Evolutionary conservation across 2,888 invertebrate species (phyloP).

Genomic region (Monopis laevigella): DNA sequence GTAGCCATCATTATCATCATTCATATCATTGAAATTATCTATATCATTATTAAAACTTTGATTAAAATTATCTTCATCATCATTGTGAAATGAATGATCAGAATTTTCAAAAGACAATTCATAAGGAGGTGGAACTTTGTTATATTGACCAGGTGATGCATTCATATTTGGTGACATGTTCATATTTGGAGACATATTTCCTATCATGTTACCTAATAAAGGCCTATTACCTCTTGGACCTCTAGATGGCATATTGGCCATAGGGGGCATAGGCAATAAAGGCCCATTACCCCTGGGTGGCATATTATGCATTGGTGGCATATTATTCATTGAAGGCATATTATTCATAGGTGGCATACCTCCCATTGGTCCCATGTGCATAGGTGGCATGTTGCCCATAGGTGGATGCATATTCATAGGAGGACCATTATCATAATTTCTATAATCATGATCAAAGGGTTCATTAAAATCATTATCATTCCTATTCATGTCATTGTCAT

Average conservation of each 20-base stretch:
- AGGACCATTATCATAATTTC: conserved; percentile 34
- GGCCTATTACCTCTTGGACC: background rate
- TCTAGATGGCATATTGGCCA: background rate
- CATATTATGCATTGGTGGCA: conserved; percentile 24
- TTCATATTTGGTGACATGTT: background rate
- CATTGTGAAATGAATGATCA: conserved; percentile 39
- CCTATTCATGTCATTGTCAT: conserved; percentile 35
- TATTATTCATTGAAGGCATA: conserved; percentile 26
- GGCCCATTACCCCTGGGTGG: conserved; percentile 26
- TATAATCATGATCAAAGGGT: conserved; percentile 33
- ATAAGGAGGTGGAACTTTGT: conserved; percentile 41
- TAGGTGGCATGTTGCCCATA: conserved; percentile 11
- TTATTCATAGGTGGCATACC: conserved; percentile 22
- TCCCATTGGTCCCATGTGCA: conserved; percentile 17
- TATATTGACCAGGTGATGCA: conserved; percentile 37
- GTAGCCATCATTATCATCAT: conserved; percentile 41
- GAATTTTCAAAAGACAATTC: conserved; percentile 34
- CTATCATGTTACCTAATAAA: too few species aligned
- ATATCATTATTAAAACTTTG: conserved; percentile 31
- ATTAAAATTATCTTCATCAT: conserved; percentile 35
- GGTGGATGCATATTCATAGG: conserved; percentile 26
- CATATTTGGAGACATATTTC: conserved; percentile 14
- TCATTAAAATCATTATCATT: conserved; percentile 47
- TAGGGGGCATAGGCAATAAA: too few species aligned
- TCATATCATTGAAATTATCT: conserved; percentile 23